These are phyloP conservation scores for Oxygymnocypris stewartii DNA, from an alignment of 2,113 vertebrate species.

Conservation along the genomic window DNA sequence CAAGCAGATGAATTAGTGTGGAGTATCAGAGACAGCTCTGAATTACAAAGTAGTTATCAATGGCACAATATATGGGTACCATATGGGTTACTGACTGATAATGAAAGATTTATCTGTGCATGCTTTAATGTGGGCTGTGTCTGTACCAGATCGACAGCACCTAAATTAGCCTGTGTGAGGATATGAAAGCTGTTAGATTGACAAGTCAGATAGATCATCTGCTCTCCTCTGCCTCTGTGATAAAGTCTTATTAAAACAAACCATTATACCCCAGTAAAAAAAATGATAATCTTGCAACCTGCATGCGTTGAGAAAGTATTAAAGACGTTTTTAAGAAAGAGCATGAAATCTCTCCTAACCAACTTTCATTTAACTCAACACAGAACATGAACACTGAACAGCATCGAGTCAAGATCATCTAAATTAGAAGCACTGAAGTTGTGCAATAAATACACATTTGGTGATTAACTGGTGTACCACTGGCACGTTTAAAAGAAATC, in stretches of 20 bases:
- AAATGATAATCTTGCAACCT: conserved; percentile 44
- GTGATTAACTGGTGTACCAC: background rate
- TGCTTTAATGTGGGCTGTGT: conserved; percentile 2
- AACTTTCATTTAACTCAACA: background rate
- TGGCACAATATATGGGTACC: background rate
- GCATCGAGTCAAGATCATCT: background rate
- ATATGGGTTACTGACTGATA: background rate
- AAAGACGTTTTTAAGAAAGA: conserved; percentile 14
- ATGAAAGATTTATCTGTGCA: background rate
- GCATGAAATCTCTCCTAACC: background rate
- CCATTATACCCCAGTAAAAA: conserved; percentile 21
- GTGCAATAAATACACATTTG: background rate
- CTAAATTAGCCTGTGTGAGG: conserved; percentile 7
- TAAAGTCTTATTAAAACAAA: conserved; percentile 45
- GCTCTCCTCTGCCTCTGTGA: conserved; percentile 24
- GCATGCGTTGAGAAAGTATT: background rate
- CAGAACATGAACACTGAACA: background rate
- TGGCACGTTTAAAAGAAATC: too few species aligned
- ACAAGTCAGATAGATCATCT: conserved; percentile 45
- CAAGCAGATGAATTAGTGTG: background rate
- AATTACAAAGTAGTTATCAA: background rate
- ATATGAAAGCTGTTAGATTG: conserved; percentile 40
- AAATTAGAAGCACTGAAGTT: background rate
- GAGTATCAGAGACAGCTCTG: background rate
- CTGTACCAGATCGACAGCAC: background rate